These are phyloP conservation scores for Chloropsis cyanopogon DNA, from an alignment of 2,113 vertebrate genomes.

Conservation along the genomic window DNA sequence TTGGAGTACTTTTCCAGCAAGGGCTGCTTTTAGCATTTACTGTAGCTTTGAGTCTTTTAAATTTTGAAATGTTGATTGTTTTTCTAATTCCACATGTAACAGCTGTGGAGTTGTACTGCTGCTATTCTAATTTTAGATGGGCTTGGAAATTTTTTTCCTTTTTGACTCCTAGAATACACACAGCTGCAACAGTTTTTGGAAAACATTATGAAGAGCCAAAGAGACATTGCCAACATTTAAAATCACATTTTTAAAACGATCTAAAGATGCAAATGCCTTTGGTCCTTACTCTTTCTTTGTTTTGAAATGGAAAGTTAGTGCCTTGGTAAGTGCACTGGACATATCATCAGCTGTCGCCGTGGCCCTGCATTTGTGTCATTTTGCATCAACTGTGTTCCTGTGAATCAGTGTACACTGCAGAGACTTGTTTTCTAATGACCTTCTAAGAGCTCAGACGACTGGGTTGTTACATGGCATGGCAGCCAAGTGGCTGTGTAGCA, in stretches of 20 bases:
- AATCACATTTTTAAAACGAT: not conserved
- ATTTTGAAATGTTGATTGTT: not conserved
- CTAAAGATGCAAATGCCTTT: not conserved
- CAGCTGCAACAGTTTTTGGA: not conserved
- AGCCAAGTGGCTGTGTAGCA: not conserved
- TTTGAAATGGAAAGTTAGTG: slow-evolving; percentile 5
- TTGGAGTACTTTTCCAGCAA: not conserved
- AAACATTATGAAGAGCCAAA: not conserved
- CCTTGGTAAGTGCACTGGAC: slow-evolving; percentile 37
- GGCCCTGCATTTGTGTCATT: not conserved
- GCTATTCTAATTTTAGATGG: not conserved
- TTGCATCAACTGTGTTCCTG: not conserved
- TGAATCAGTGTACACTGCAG: not conserved
- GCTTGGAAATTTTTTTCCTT: not conserved
- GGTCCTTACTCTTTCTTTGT: not conserved
- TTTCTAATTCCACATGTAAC: not conserved
- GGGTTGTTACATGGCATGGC: not conserved
- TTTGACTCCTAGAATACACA: not conserved
- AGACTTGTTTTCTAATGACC: not conserved
- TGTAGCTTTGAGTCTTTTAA: not conserved
- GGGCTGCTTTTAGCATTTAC: not conserved
- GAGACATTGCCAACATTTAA: not conserved
- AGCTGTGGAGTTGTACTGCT: not conserved
- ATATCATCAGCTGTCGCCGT: not conserved
- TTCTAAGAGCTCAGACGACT: not conserved